These are phyloP conservation scores for Blastomussa wellsi DNA, from an alignment of 92 coral and sea anemone genomes.

Conservation along the genomic window DNA sequence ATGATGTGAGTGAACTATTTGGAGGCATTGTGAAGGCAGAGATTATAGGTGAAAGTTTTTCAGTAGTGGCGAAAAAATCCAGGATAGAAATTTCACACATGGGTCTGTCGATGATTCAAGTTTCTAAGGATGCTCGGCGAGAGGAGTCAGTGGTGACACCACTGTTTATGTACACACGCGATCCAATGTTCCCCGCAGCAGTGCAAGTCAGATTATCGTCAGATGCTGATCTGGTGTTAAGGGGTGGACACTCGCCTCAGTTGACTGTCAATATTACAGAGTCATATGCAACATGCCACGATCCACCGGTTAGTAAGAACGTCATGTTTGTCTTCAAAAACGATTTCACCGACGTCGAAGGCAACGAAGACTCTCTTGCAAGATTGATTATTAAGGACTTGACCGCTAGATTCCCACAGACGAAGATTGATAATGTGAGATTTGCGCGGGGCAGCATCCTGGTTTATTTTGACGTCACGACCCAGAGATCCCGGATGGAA, in stretches of 20 bases:
- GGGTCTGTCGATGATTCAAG: slow-evolving; percentile 70
- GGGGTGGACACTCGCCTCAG: slow-evolving; percentile 70
- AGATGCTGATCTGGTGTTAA: slow-evolving; percentile 34
- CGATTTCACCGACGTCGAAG: slow-evolving; percentile 53
- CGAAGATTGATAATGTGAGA: slow-evolving; percentile 41
- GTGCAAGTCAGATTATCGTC: slow-evolving; percentile 41
- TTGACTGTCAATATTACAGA: slow-evolving; percentile 46
- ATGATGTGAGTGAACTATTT: slow-evolving; percentile 48
- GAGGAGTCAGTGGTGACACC: slow-evolving; percentile 43
- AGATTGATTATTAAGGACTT: slow-evolving; percentile 35
- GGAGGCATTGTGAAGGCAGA: slow-evolving; percentile 65
- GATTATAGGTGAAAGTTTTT: slow-evolving; percentile 27
- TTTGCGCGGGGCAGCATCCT: slow-evolving; percentile 66
- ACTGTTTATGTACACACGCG: slow-evolving; percentile 35
- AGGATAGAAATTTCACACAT: slow-evolving; percentile 41
- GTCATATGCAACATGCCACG: slow-evolving; percentile 57
- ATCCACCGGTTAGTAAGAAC: slow-evolving; percentile 52
- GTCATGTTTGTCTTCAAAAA: slow-evolving; percentile 53
- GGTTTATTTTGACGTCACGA: slow-evolving; percentile 58
- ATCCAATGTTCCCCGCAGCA: slow-evolving; percentile 38
- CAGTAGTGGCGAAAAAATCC: slow-evolving; percentile 36
- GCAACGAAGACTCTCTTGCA: slow-evolving; percentile 43
- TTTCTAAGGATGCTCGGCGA: slow-evolving; percentile 30
- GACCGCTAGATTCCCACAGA: slow-evolving; percentile 3
- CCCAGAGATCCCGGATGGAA: slow-evolving; percentile 53